Base-by-base conservation (phyloP, 2,888 invertebrate species). In the Euproctis similis region DNA sequence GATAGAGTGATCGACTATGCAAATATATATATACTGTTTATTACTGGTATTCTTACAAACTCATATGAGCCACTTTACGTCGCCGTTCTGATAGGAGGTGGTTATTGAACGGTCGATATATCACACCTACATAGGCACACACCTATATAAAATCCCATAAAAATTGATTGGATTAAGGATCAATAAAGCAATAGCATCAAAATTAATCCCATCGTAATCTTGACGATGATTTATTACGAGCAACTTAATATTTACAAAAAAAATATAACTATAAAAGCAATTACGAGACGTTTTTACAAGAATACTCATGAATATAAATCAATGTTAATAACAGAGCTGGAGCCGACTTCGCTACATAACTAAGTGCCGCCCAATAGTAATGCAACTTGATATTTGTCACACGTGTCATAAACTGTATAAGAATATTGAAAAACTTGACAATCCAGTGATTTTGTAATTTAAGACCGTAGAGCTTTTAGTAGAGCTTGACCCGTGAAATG, bases 251-350 rank as follows among this genome's bases (percentile, higher is more conserved):
- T n/a, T n/a, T 60, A 59, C 65, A 53, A 61, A 64, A 59, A 64
- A 65, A 63, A 59, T 62, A 62, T 68, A 74, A 65, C 57, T 42
- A 46, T 40, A 51, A 54, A 36, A 37, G 61, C 74, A 76, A 80
- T 78, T 77, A 77, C 60, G 63, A 58, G 53, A 64, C 68, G 68
- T 77, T 78, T n/a, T n/a, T 73, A 67, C 66, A 63, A 50, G 59
- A 65, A 55, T n/a, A n/a, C 70, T 67, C 71, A 70, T 78, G 74
- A 73, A 74, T 76, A 77, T 74, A 73, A 80, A 76, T 77, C 74
- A 74, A 63, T 56, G 51, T 46, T 77, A 76, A 76, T 78, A 64
- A 73, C 65, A 73, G 66, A 47, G 41, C 45, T 21, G 26, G 28
- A 21, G 39, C 48, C 42, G 47, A 36, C 37, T 26, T 12, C n/a